Evolutionary conservation across 2,113 vertebrate species (phyloP).

Genomic region (Ursus arctos): DNA sequence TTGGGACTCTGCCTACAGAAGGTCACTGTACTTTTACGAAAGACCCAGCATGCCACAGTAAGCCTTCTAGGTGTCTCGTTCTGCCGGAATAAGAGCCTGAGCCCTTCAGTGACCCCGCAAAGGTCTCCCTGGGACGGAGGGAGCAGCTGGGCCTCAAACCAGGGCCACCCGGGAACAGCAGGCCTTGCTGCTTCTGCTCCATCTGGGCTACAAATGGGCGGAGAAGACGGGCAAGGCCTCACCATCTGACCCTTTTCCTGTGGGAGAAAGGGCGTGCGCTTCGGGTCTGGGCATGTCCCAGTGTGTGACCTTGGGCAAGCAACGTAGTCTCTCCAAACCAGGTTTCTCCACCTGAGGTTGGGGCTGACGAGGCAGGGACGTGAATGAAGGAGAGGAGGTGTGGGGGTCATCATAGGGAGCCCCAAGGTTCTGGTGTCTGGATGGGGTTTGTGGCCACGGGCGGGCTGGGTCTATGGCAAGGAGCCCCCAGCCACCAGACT

Average conservation of each 20-base stretch:
- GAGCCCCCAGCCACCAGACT: no score
- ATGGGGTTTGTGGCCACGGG: accelerated
- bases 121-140: not conserved
- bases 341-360: not conserved
- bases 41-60: no score
- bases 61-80: not conserved
- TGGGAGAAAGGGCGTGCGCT: accelerated
- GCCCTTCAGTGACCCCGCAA: not conserved
- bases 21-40: accelerated
- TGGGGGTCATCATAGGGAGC: accelerated
- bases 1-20: accelerated
- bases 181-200: accelerated
- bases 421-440: not conserved
- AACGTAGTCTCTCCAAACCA: accelerated
- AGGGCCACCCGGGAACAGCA: accelerated
- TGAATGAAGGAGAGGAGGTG: not conserved
- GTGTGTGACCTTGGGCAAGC: no score
- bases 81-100: not conserved
- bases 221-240: accelerated
- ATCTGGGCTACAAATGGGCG: accelerated
- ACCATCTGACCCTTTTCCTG: not conserved
- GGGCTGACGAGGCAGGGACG: accelerated
- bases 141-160: no score
- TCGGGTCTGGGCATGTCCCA: not conserved
- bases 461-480: accelerated